Evolutionary conservation across 1,140 invertebrate genomes (phyloP), one percentile per base, ranked within the genome.

Genomic region (Drosophila takahashii): DNA sequence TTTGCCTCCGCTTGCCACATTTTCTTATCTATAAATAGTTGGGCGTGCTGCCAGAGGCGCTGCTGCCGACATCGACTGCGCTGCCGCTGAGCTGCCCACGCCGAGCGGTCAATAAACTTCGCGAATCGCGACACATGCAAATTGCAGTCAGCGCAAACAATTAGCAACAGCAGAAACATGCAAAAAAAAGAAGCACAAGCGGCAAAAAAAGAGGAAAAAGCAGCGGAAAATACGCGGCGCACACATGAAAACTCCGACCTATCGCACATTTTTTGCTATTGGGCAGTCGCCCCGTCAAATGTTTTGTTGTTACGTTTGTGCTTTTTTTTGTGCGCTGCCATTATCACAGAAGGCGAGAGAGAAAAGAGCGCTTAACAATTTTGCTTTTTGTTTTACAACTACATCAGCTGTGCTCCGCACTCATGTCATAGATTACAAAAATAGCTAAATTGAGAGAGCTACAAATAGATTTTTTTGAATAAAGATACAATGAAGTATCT

Each of bases 1-100:
- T 67, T 57, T 77, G 44, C 60, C 42, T 47, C 71, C 75, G 75
- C 65, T 79, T 87, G 79, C 83, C 83, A 87, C 83, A 87, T 87
- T 89, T 87, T 89, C 79, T 89, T 87, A 87, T 87, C 84, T 87
- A 87, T 89, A 89, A 89, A 87, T 87, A 87, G 84, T 84, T 87
- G 62, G 74, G 73, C 74, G 73, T 77, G 73, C 61, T 75, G 73
- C 69, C 71, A 53, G 37, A 22, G 52, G 42, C 67, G 34, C 42
- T 47, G 48, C 41, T 13, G 39, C 15, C 36, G 26, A 22, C 15
- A 32, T 16, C 34, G n/a, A 36, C 16, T 34, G 16, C 66, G 26
- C 66, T 50, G 52, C 69, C 45, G 11, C 15, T 22, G 61, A 86
- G 76, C 81, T 83, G 84, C 84, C 84, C 76, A 78, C 74, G 74